A percentile compares a stretch with the other conserved stretches of the same genome.
These are phyloP conservation scores for Jaculus jaculus DNA, from an alignment of 2,113 vertebrate species.

Conservation along the genomic window DNA sequence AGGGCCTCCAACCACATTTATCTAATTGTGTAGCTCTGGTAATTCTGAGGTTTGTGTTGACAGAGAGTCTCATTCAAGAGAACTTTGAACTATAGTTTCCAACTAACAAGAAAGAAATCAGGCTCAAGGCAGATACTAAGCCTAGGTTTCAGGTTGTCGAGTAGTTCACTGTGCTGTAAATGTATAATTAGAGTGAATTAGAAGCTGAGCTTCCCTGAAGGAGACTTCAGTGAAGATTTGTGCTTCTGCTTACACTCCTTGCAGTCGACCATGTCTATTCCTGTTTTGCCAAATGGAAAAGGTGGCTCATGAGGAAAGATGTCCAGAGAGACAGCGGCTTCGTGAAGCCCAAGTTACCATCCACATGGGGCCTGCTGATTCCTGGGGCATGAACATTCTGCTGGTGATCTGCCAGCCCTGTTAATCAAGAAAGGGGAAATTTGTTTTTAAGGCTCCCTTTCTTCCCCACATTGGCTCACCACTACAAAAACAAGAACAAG, in stretches of 20 bases:
- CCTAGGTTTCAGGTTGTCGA: background rate
- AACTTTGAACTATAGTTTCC: conserved; percentile 26
- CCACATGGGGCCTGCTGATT: background rate
- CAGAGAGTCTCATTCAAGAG: background rate
- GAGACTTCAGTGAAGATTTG: background rate
- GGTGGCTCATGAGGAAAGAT: background rate
- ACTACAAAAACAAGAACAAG: background rate
- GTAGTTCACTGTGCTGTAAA: background rate
- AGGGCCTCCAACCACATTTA: background rate
- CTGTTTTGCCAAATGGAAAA: background rate
- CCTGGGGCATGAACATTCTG: background rate
- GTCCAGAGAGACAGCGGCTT: background rate
- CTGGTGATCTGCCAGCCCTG: background rate
- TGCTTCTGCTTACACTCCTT: background rate
- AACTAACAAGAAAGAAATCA: background rate
- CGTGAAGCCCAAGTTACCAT: background rate
- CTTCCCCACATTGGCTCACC: background rate
- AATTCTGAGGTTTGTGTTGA: conserved; percentile 13
- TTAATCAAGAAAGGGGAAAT: background rate
- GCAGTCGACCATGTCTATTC: background rate
- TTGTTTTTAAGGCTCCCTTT: background rate
- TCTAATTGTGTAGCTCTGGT: background rate
- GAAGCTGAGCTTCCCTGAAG: background rate
- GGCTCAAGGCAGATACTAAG: background rate
- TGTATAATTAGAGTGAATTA: background rate